Evolutionary conservation across 2,113 vertebrate species (phyloP).

Genomic region (Notiomystis cincta): DNA sequence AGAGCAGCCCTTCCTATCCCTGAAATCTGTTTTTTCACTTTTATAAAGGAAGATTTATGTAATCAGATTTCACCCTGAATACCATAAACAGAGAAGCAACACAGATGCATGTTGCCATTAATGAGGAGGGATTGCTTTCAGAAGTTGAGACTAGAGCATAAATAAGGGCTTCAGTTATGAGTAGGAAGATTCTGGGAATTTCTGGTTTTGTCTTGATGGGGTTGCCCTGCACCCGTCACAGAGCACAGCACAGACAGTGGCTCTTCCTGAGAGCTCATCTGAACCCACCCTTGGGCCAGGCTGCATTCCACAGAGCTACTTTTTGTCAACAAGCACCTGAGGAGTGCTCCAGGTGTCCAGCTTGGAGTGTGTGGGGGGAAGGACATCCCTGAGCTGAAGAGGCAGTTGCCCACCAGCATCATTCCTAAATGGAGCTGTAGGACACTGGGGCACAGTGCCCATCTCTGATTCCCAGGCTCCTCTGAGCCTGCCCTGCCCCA

Average conservation of each 20-base stretch:
- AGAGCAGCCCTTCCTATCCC: not conserved
- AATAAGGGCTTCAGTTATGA: not conserved
- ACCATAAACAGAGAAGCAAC: not conserved
- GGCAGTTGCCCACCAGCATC: not conserved
- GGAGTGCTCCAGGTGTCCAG: not conserved
- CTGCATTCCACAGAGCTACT: not conserved
- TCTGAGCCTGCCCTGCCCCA: not conserved
- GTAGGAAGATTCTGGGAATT: not conserved
- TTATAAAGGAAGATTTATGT: not conserved
- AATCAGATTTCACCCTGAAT: not conserved
- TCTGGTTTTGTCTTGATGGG: not conserved
- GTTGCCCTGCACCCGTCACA: rapidly evolving
- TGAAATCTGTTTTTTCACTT: not conserved
- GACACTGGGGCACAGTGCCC: not conserved
- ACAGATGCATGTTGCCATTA: not conserved
- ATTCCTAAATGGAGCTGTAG: rapidly evolving
- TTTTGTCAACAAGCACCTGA: not conserved
- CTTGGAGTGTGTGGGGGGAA: not conserved
- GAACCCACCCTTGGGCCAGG: not conserved
- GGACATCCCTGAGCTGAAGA: not conserved
- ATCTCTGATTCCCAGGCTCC: not conserved
- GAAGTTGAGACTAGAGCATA: not conserved
- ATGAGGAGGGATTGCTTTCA: slow-evolving; percentile 5
- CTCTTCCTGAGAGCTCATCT: not conserved
- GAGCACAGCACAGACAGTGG: not conserved